Conservation (phyloP, 1,140 invertebrate species). For the Drosophila burlai region DNA sequence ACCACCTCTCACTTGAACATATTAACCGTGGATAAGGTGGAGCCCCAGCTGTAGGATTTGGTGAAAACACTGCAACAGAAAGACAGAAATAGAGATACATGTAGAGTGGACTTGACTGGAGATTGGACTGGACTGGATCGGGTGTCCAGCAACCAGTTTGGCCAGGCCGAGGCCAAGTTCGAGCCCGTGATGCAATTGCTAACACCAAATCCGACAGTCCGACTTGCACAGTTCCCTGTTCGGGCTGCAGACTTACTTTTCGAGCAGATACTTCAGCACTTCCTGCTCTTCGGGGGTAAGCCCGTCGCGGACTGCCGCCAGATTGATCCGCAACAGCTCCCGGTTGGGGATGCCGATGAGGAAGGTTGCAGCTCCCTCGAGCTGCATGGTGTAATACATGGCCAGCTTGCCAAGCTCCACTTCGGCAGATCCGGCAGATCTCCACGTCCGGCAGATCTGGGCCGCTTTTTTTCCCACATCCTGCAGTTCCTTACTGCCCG, state of each 20-base stretch:
- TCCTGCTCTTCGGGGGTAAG: slow-evolving; percentile 88
- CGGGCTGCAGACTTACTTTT: slow-evolving; percentile 87
- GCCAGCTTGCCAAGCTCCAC: slow-evolving; percentile 91
- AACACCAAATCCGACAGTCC: slow-evolving; percentile 71
- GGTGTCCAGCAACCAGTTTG: slow-evolving; percentile 41
- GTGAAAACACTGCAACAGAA: slow-evolving; percentile 70
- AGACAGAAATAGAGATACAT: slow-evolving; percentile 20
- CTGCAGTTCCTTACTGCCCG: slow-evolving; percentile 90
- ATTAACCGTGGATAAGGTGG: slow-evolving; percentile 61
- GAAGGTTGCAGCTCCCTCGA: slow-evolving; percentile 87
- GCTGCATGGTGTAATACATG: slow-evolving; percentile 88
- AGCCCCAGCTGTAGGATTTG: slow-evolving; percentile 80
- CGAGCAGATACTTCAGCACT: slow-evolving; percentile 87
- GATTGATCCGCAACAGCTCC: slow-evolving; percentile 87
- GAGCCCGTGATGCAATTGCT: slow-evolving; percentile 68
- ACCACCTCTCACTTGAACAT: slow-evolving; percentile 29
- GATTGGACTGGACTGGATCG: slow-evolving; percentile 21
- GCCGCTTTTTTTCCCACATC: slow-evolving; percentile 87
- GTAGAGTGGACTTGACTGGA: background rate
- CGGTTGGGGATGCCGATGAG: slow-evolving; percentile 90
- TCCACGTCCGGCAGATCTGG: too few relatives aligned
- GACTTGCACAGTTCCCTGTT: slow-evolving; percentile 60
- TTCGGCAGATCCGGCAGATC: too few relatives aligned
- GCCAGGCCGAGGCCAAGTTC: slow-evolving; percentile 64
- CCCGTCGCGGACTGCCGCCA: slow-evolving; percentile 87